Base-by-base conservation (phyloP, 2,797 vertebrate genomes). In the Chelonia mydas region DNA sequence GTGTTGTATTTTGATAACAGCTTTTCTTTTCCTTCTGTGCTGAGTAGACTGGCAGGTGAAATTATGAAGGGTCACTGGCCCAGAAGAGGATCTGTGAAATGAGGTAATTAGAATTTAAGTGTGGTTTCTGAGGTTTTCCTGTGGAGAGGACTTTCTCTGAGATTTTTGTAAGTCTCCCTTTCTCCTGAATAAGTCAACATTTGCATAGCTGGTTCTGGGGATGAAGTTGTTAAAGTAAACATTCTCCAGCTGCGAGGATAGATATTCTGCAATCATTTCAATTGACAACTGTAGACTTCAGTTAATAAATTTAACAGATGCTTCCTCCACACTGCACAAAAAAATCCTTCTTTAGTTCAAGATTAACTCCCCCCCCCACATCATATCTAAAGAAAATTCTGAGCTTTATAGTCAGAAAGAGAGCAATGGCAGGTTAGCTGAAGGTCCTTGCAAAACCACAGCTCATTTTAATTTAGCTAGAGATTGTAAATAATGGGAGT, bases 111-210 rank as follows among this genome's bases (percentile, higher is more conserved):
- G 27, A 91, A 88, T 80, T 93, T 88, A 83, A 95, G 61, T 28
- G 57, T 17, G 15, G 1, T 91, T 27, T 91, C 78, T 49, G 27
- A 25, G 41, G 21, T 74, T 94, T 90, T 49, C 1, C 9, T 47
- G 4, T 19, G 2, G 86, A 87, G 25, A 92, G 33, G 3, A 25
- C 5, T 77, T 94, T 94, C 55, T 41, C 37, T 28, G n/a, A 16
- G 25, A 83, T 81, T 94, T 95, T 89, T 87, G 4, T 82, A 90
- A n/a, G 6, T 86, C 31, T 33, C n/a, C 2, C 2, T 96, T 94
- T 92, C 37, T 68, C 61, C 54, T 93, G 90, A 96, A 57, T 80
- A 72, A 81, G 25, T 90, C 33, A 23, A 19, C 91, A 89, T 95
- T 95, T 93, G 87, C 28, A 72, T 6, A 54, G 50, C 8, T 88